Base-by-base conservation (phyloP, 1,140 invertebrate species). In the Argopecten irradians region DNA sequence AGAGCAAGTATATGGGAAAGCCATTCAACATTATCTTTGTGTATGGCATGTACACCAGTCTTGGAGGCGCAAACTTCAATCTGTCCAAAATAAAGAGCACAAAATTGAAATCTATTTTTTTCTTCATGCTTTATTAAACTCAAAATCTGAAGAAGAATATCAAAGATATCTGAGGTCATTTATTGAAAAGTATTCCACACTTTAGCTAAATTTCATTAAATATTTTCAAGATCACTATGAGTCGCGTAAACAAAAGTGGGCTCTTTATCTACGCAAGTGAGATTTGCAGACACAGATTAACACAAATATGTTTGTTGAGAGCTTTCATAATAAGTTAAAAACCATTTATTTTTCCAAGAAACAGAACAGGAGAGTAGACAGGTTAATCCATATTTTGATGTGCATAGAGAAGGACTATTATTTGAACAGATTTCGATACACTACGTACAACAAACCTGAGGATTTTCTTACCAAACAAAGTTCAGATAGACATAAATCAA, bases 301-400 rank as follows among this genome's bases (percentile, higher is more conserved):
- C 36, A 87, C 87, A 13, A 87, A 87, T 84, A 87, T 88, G 87
- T 88, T 88, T 85, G 46, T 88, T 35, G 87, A 88, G 36, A 88
- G 87, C 84, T 88, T 88, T 32, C 87, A 88, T 41, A 84, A 88
- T n/a, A 43, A 55, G 14, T 34, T 84, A 16, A 85, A 88, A 88
- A 84, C 87, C 46, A 85, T 84, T 71, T 88, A 88, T 22, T 84
- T 88, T 22, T 9, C 11, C 33, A 71, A 83, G 19, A 88, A 88
- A 33, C n/a, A 36, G 19, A 88, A 88, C 34, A 88, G 41, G 35
- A 84, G 87, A n/a, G 41, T 88, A 34, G 87, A 88, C 55, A 71
- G 32, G 16, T n/a, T 88, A n/a, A 41, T 88, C 19, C 32, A 88
- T 16, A 88, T 71, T 13, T 39, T 88, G 11, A 34, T 88, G 32